Evolutionary conservation across 2,113 vertebrate genomes (phyloP).

Genomic region (Thamnophis sirtalis): DNA sequence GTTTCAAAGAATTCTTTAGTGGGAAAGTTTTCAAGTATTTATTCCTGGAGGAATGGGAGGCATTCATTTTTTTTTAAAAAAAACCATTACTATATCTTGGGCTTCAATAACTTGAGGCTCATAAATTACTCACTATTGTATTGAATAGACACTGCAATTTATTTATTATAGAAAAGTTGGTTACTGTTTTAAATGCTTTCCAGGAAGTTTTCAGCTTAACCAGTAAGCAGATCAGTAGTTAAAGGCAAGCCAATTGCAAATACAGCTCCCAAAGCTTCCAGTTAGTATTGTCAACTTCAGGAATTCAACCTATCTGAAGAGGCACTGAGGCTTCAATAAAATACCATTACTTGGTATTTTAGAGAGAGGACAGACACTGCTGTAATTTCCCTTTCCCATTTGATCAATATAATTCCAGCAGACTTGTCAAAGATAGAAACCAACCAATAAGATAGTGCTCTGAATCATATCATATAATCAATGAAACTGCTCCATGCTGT

Average conservation of each 20-base stretch:
- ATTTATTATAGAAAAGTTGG: constrained; percentile 1
- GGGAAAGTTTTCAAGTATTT: background rate
- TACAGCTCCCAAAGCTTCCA: too few species aligned
- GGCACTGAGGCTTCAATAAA: background rate
- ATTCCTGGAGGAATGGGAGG: background rate
- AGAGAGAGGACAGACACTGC: too few species aligned
- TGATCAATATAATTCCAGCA: background rate
- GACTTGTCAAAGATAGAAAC: background rate
- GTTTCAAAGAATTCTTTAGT: background rate
- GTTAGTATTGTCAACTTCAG: background rate
- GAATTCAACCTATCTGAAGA: background rate
- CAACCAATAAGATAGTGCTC: background rate
- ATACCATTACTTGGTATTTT: background rate
- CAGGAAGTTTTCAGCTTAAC: constrained; percentile 28
- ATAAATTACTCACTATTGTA: background rate
- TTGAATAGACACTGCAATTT: background rate
- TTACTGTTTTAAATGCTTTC: constrained; percentile 10
- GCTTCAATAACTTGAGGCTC: background rate
- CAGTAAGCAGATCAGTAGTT: background rate
- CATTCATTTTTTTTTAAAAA: background rate
- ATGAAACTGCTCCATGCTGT: background rate
- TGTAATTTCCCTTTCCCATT: accelerated
- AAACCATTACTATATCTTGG: constrained; percentile 13
- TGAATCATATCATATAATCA: background rate
- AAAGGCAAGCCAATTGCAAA: background rate